Evolutionary conservation across 2,888 invertebrate species (phyloP).

Genomic region (Sarcophaga variegata): DNA sequence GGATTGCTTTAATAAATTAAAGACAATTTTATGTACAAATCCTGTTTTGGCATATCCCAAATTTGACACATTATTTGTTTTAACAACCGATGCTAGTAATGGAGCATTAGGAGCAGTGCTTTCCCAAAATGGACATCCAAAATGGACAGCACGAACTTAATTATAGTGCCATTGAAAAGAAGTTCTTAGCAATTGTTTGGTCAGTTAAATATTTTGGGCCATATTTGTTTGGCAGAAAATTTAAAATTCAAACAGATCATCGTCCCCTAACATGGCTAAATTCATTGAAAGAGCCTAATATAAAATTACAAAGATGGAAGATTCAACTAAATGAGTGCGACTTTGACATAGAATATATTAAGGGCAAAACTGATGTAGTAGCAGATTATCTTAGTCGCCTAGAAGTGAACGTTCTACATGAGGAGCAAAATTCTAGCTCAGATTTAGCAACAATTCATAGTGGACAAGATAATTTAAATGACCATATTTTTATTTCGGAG

Average conservation of each 20-base stretch:
- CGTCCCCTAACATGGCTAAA: conserved; percentile 6
- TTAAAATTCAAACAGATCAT: conserved; percentile 28
- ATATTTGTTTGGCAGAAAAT: conserved; percentile 21
- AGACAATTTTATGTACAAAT: neutral
- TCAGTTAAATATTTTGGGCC: conserved; percentile 16
- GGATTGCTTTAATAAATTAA: conserved; percentile 34
- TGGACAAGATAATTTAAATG: conserved; percentile 38
- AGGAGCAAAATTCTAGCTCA: neutral
- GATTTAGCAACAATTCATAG: conserved; percentile 55
- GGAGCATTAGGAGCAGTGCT: conserved; percentile 44
- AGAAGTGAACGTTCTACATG: conserved; percentile 13
- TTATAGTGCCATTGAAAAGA: no score
- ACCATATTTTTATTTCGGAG: conserved; percentile 22
- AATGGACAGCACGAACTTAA: no score
- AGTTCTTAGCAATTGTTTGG: no score
- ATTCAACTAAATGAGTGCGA: conserved; percentile 24
- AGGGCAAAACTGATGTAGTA: neutral
- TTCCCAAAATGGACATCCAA: conserved; percentile 44
- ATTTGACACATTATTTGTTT: conserved; percentile 27
- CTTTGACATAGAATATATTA: conserved; percentile 49
- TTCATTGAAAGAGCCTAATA: no score
- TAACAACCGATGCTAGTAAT: conserved; percentile 50
- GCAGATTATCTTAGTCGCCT: no score
- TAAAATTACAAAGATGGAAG: conserved; percentile 29
- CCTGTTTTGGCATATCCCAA: conserved; percentile 39